Conservation (phyloP, 2,797 vertebrate genomes). For the Pantherophis vulpinus region DNA sequence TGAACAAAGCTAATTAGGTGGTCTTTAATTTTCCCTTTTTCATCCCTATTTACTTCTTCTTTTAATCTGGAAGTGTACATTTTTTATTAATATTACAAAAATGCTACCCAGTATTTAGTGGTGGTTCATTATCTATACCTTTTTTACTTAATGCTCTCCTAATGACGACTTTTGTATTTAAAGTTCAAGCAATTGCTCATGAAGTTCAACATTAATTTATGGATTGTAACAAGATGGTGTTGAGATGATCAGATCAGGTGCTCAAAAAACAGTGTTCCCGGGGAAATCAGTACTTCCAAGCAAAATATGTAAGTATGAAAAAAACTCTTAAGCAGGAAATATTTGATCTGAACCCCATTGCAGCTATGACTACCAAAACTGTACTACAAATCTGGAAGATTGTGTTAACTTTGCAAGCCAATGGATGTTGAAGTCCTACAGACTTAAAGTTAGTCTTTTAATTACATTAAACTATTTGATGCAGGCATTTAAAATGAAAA, state of each 20-base stretch:
- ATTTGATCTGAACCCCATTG: background rate
- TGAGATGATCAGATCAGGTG: conserved; percentile 22
- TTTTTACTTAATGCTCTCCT: conserved; percentile 27
- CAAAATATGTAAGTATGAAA: background rate
- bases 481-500: background rate
- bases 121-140: conserved; percentile 28
- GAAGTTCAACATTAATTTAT: conserved; percentile 57
- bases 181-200: conserved; percentile 53
- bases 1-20: conserved; percentile 66
- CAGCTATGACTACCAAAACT: background rate
- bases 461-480: background rate
- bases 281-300: conserved; percentile 3
- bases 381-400: background rate
- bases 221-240: conserved; percentile 38
- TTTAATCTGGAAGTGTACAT: conserved; percentile 50
- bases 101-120: conserved; percentile 21
- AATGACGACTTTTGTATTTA: conserved; percentile 45
- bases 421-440: background rate
- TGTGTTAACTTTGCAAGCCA: background rate
- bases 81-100: conserved; percentile 42
- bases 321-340: background rate
- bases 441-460: background rate
- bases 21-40: conserved; percentile 55
- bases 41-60: conserved; percentile 61
- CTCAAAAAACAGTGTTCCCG: conserved; percentile 36